phyloP scores from a whole-genome alignment of 2,113 vertebrate genomes.

The Scopus umbretta region DNA sequence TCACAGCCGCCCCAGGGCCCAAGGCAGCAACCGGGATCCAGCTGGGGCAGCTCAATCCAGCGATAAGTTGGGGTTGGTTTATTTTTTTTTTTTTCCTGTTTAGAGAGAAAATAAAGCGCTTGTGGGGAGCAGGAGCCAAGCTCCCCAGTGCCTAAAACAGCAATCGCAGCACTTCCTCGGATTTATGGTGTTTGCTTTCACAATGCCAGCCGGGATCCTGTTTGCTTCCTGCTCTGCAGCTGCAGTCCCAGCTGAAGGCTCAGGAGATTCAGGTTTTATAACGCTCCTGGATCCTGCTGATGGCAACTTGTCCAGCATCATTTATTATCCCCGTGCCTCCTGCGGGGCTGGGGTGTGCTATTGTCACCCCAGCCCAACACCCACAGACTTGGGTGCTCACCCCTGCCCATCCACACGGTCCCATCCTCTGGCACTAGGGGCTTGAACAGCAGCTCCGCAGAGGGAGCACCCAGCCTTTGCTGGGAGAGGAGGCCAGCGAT shows the following conservation, averaged over 20 bases:
- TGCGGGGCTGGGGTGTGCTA: background rate
- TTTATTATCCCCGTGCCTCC: background rate
- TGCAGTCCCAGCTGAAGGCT: conserved; percentile 29
- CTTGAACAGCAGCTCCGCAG: background rate
- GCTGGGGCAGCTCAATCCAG: background rate
- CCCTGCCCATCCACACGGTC: background rate
- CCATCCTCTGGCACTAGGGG: fast-evolving
- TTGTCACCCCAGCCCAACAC: background rate
- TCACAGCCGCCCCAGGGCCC: background rate
- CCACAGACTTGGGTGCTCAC: background rate
- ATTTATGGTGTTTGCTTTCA: conserved; percentile 63
- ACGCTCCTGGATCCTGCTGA: conserved; percentile 7
- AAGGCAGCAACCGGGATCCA: background rate
- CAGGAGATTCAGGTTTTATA: conserved; percentile 55
- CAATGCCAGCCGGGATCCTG: conserved; percentile 53
- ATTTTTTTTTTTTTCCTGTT: background rate
- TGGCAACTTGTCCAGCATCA: background rate
- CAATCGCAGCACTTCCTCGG: conserved; percentile 21
- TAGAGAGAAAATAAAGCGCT: conserved; percentile 42
- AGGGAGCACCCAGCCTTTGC: background rate
- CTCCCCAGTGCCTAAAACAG: conserved; percentile 54
- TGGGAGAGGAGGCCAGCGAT: background rate
- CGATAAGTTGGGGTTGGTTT: background rate
- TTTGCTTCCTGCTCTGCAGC: conserved; percentile 66
- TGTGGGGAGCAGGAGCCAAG: conserved; percentile 39